Percentiles rank a stretch among this genome's conserved stretches.
Conservation (phyloP, 2,113 vertebrate species). For the Ancistrus triradiatus region DNA sequence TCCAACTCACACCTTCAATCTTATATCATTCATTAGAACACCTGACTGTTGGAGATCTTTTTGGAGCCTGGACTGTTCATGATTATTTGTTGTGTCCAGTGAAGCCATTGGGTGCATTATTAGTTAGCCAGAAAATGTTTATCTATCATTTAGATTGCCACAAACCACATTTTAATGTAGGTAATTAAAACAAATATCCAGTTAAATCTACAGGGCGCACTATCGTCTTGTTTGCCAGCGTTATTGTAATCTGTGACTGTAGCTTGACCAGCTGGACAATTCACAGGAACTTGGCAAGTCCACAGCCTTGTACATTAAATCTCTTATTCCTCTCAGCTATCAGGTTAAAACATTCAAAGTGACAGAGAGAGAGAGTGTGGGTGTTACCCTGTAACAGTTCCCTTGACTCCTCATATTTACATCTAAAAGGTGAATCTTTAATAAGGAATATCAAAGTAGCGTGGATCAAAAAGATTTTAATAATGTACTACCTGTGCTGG, state of each 20-base stretch:
- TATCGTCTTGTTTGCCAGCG: too few species aligned
- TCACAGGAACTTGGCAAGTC: not conserved
- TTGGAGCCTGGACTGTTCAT: too few species aligned
- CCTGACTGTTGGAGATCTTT: too few species aligned
- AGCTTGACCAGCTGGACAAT: slow-evolving; percentile 5
- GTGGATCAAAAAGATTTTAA: slow-evolving; percentile 87
- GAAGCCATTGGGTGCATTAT: too few species aligned
- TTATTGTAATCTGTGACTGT: not conserved
- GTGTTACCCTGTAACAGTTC: slow-evolving; percentile 83
- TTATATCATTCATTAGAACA: too few species aligned
- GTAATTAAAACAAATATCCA: too few species aligned
- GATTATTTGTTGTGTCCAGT: too few species aligned
- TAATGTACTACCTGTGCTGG: slow-evolving; percentile 70
- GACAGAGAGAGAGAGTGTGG: slow-evolving; percentile 69
- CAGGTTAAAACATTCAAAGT: slow-evolving; percentile 75
- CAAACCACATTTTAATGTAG: too few species aligned
- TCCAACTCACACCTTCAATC: too few species aligned
- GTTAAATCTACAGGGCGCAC: too few species aligned
- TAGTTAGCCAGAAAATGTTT: too few species aligned
- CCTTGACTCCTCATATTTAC: slow-evolving; percentile 91
- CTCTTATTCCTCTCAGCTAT: slow-evolving; percentile 22
- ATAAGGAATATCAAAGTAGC: slow-evolving; percentile 85
- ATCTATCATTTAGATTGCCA: too few species aligned
- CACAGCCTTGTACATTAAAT: slow-evolving; percentile 1
- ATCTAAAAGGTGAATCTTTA: slow-evolving; percentile 90